phyloP scores from a whole-genome alignment of 1,140 invertebrate genomes.

The Trinorchestia longiramus region DNA sequence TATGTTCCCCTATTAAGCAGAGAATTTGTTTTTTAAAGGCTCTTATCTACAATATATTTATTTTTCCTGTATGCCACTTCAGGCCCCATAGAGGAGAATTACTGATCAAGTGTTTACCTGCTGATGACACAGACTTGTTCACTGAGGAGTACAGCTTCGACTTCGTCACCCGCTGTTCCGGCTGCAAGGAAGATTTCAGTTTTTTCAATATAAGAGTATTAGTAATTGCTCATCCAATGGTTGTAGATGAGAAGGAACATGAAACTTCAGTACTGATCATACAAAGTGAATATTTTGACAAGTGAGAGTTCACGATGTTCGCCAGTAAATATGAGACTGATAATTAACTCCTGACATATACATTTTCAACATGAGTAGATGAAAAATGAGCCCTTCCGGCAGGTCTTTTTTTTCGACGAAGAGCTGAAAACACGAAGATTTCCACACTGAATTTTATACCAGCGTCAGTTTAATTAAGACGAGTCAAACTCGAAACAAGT shows the following conservation, averaged over 20 bases:
- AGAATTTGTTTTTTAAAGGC: too few species aligned
- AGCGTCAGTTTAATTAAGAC: too few species aligned
- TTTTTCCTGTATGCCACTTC: too few species aligned
- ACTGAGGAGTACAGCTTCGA: not conserved
- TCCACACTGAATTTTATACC: too few species aligned
- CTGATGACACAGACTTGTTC: slow-evolving; percentile 16
- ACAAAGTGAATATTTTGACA: not conserved
- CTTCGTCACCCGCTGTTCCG: slow-evolving; percentile 26
- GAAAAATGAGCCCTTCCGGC: too few species aligned
- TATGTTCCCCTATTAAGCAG: too few species aligned
- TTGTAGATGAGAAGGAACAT: not conserved
- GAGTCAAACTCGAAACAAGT: too few species aligned
- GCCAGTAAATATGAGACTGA: not conserved
- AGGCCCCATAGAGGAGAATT: too few species aligned
- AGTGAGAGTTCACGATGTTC: not conserved
- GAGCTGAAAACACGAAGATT: too few species aligned
- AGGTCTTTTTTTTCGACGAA: too few species aligned
- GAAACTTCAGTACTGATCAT: not conserved
- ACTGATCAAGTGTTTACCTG: not conserved
- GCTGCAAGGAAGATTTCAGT: not conserved
- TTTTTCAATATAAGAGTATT: not conserved
- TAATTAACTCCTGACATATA: not conserved
- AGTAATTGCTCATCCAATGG: not conserved
- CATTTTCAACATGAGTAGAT: too few species aligned
- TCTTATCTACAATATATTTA: not conserved